Evolutionary conservation across 2,888 invertebrate species (phyloP), one percentile per base, ranked within the genome.

Genomic region (Drosophila colorata): DNA sequence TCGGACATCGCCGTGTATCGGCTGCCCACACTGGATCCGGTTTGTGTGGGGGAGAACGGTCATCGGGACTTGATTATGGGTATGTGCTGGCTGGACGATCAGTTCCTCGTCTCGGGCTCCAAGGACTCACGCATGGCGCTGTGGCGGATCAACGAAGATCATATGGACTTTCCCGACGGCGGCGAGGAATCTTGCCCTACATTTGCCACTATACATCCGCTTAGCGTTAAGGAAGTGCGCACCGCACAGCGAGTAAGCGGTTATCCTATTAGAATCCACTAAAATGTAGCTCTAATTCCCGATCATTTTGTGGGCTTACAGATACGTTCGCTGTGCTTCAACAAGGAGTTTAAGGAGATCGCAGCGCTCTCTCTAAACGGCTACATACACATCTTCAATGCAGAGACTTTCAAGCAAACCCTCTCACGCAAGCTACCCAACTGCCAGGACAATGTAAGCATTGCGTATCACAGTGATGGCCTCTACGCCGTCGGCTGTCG

Each of bases 31-130:
- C 93, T 99, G 69, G 98, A 98, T 93, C 98, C 98, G 0, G 95
- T 98, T 2, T 98, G 97, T 93, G 96, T 98, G 11, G 98, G 98
- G 0, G 98, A 98, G 93, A 91, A 86, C 40, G 97, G 97, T 1
- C 98, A 99, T 91, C 95, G 95, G 86, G 98, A 99, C 92, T 97
- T 98, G 96, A 92, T 92, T 11, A 94, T 97, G 92, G 98, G 98
- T 90, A 95, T 98, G 95, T 97, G 97, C 75, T 99, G 98, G 98
- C 92, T 99, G 69, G 98, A 99, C 92, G 98, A 99, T 92, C 96
- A 98, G 92, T 98, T 97, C 93, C 93, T 98, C 58, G 98, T 98
- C 61, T 97, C 98, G 6, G 98, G 98, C 11, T 98, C 98, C 0
- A 95, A 98, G 56, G 98, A 98, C 92, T 97, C 97, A 4, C 96